phyloP scores from a whole-genome alignment of 2,888 invertebrate species.

The Lacanobia wlatinum region DNA sequence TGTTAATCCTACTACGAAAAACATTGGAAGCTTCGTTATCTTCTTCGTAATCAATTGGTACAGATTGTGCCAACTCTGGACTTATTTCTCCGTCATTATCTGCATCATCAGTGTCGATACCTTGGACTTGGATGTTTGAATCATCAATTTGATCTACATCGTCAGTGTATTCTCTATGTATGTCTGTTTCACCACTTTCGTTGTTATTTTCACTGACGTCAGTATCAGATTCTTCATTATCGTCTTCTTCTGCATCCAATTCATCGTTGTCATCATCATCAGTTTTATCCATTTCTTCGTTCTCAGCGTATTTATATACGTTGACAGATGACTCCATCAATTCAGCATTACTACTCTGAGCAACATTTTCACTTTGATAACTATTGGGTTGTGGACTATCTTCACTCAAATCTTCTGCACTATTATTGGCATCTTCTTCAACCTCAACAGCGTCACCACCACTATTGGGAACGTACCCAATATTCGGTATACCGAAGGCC shows the following conservation, averaged over 20 bases:
- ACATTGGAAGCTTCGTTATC: constrained; percentile 57
- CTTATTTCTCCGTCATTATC: constrained; percentile 49
- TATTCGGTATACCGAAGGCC: constrained; percentile 41
- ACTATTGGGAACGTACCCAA: constrained; percentile 55
- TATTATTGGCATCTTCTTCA: constrained; percentile 68
- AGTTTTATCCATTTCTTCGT: constrained; percentile 65
- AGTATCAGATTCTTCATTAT: constrained; percentile 31
- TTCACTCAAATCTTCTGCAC: constrained; percentile 75
- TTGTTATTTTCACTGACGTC: constrained; percentile 20
- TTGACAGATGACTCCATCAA: constrained; percentile 78
- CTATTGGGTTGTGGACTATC: constrained; percentile 69
- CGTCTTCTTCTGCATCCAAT: constrained; percentile 46
- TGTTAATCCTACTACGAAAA: constrained; percentile 69
- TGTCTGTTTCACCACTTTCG: constrained; percentile 55
- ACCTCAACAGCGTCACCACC: constrained; percentile 49
- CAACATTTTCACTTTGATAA: constrained; percentile 53
- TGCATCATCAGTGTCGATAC: constrained; percentile 56
- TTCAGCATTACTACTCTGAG: constrained; percentile 70
- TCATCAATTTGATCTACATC: constrained; percentile 61
- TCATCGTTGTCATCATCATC: constrained; percentile 51
- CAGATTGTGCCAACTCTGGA: constrained; percentile 36
- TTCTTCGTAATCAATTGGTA: constrained; percentile 29
- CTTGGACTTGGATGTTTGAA: constrained; percentile 56
- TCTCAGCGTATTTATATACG: constrained; percentile 74
- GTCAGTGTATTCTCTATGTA: constrained; percentile 62